Conservation (phyloP, 2,797 vertebrate species). For the Melanotaenia pygmaea region DNA sequence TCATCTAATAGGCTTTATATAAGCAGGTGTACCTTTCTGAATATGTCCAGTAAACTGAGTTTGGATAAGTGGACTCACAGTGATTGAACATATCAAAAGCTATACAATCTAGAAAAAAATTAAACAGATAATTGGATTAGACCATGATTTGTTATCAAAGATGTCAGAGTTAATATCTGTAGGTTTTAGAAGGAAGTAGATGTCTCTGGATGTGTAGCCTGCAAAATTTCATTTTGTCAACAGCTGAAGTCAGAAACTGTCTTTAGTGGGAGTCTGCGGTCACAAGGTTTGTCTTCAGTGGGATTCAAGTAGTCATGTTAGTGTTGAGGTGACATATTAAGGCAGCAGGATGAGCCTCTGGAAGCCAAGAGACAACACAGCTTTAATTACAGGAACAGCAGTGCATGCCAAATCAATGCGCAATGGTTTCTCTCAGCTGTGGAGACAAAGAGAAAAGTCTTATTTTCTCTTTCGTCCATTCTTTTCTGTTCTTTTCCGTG, state of each 20-base stretch:
- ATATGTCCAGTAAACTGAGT: background rate
- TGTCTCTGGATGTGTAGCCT: slow-evolving; percentile 12
- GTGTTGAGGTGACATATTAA: slow-evolving; percentile 54
- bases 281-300: slow-evolving; percentile 44
- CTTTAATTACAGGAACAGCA: slow-evolving; percentile 56
- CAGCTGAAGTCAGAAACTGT: slow-evolving; percentile 33
- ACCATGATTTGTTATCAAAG: slow-evolving; percentile 14
- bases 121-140: slow-evolving; percentile 6
- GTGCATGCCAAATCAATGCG: slow-evolving; percentile 39
- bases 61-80: background rate
- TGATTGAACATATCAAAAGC: background rate
- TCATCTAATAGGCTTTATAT: no score
- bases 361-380: slow-evolving; percentile 39
- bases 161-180: background rate
- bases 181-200: background rate
- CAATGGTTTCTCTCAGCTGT: slow-evolving; percentile 39
- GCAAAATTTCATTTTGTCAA: slow-evolving; percentile 2
- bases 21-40: background rate
- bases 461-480: slow-evolving; percentile 24
- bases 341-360: slow-evolving; percentile 25
- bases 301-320: slow-evolving; percentile 45
- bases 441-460: slow-evolving; percentile 16
- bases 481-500: slow-evolving; percentile 30
- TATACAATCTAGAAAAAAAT: slow-evolving; percentile 2
- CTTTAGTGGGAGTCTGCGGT: slow-evolving; percentile 37